phyloP scores from a whole-genome alignment of 1,140 invertebrate species.

The Polyergus mexicanus region DNA sequence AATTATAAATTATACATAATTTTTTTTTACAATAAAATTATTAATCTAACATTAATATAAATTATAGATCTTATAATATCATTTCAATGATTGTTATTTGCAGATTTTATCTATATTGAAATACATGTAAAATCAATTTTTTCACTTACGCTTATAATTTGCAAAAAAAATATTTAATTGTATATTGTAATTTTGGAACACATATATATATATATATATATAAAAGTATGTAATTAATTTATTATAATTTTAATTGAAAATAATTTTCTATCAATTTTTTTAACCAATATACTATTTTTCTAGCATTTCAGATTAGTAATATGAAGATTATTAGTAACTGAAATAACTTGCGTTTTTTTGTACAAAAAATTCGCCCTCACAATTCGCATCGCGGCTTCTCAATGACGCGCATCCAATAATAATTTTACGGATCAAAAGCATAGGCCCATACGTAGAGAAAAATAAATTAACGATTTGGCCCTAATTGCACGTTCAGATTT shows the following conservation, averaged over 20 bases:
- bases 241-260: constrained; percentile 17
- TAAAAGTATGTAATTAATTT: not conserved
- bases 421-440: constrained; percentile 46
- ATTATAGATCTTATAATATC: not conserved
- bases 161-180: not conserved
- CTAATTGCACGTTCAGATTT: constrained; percentile 77
- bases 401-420: constrained; percentile 1
- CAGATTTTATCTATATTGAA: not conserved
- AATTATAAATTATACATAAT: no score
- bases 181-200: not conserved
- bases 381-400: not conserved
- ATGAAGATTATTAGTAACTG: not conserved
- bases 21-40: no score
- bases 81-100: not conserved
- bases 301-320: not conserved
- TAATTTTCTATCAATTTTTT: not conserved
- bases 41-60: no score
- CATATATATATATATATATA: no score
- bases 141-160: not conserved
- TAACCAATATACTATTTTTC: not conserved
- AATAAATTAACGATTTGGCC: constrained; percentile 77
- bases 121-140: not conserved
- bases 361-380: not conserved
- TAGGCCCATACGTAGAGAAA: constrained; percentile 70
- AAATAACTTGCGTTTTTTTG: not conserved